Evolutionary conservation across 2,888 invertebrate species (phyloP).

Genomic region (Macropis europaea): DNA sequence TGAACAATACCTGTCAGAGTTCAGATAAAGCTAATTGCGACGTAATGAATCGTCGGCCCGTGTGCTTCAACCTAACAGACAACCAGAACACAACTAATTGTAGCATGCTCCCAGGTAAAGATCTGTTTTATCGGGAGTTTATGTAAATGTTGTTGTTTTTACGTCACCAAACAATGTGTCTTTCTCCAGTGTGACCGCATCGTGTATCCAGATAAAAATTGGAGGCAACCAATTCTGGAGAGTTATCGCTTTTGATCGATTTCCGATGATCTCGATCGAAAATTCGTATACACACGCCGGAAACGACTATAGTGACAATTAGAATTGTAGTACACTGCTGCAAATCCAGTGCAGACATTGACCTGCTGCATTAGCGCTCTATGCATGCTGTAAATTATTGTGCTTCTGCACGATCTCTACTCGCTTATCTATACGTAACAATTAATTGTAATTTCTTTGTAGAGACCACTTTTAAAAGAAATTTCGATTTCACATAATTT

Average conservation of each 20-base stretch:
- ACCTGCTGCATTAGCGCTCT: constrained; percentile 62
- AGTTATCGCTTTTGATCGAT: constrained; percentile 39
- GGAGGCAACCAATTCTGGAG: constrained; percentile 67
- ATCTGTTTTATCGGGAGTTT: constrained; percentile 58
- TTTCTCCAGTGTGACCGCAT: constrained; percentile 46
- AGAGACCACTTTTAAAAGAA: constrained; percentile 5
- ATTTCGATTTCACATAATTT: background rate
- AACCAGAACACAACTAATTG: constrained; percentile 80
- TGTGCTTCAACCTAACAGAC: constrained; percentile 85
- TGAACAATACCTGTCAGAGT: constrained; percentile 81
- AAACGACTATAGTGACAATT: too few species aligned
- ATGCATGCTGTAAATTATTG: constrained; percentile 58
- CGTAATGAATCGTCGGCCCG: constrained; percentile 87
- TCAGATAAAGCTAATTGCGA: constrained; percentile 87
- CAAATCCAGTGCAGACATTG: constrained; percentile 48
- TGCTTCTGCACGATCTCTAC: constrained; percentile 54
- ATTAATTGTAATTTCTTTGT: constrained; percentile 34
- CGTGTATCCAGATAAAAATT: constrained; percentile 63
- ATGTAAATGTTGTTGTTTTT: constrained; percentile 60
- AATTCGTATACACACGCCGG: too few species aligned
- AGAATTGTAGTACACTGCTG: constrained; percentile 18
- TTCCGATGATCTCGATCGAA: constrained; percentile 21
- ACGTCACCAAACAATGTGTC: constrained; percentile 41
- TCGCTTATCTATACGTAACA: constrained; percentile 49
- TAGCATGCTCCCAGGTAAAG: constrained; percentile 84